Evolutionary conservation across 2,888 invertebrate species (phyloP).

Genomic region (Cephus sareptanus): DNA sequence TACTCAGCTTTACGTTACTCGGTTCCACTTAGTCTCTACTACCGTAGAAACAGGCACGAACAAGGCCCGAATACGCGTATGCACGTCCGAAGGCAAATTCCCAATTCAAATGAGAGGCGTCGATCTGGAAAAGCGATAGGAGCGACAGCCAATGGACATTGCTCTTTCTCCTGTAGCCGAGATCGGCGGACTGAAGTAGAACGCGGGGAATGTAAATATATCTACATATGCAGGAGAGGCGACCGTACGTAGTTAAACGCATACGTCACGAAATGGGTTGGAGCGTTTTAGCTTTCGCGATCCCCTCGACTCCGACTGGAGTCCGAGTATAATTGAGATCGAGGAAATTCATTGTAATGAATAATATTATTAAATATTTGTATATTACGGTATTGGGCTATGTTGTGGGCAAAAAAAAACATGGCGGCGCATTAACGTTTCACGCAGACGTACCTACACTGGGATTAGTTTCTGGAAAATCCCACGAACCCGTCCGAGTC

Average conservation of each 20-base stretch:
- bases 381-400: not conserved
- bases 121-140: constrained; percentile 23
- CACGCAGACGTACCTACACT: not conserved
- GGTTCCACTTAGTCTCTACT: not conserved
- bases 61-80: constrained; percentile 26
- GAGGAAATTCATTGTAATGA: not conserved
- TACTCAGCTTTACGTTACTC: not conserved
- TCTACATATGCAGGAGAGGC: not conserved
- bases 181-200: not conserved
- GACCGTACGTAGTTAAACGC: not conserved
- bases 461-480: constrained; percentile 28
- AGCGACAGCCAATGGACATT: not conserved
- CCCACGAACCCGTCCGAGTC: constrained; percentile 51
- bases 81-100: constrained; percentile 33
- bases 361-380: not conserved
- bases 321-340: not conserved
- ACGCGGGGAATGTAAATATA: not conserved
- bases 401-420: too few relatives aligned
- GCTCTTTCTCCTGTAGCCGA: not conserved
- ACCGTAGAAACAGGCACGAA: not conserved
- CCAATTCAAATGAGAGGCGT: constrained; percentile 39
- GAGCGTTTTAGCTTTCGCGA: not conserved
- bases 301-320: not conserved
- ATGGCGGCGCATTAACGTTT: not conserved
- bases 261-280: not conserved